phyloP scores from a whole-genome alignment of 2,113 vertebrate species.

The Antechinus flavipes region DNA sequence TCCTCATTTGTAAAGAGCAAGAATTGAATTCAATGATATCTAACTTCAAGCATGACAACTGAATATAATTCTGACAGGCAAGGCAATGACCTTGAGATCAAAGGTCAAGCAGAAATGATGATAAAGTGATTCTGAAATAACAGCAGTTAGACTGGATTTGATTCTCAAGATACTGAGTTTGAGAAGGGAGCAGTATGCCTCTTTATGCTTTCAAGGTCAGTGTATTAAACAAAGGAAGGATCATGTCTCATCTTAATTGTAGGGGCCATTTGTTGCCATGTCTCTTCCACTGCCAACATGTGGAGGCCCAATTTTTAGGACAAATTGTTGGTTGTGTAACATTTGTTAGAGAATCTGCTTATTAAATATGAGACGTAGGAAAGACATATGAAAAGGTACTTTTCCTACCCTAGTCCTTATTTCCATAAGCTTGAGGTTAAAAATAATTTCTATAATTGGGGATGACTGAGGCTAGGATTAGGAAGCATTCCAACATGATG shows the following conservation, averaged over 20 bases:
- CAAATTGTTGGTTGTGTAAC: not conserved
- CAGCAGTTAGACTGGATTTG: slow-evolving; percentile 54
- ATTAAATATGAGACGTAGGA: slow-evolving; percentile 33
- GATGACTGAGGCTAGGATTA: slow-evolving; percentile 19
- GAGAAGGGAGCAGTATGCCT: slow-evolving; percentile 24
- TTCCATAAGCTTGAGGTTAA: slow-evolving; percentile 53
- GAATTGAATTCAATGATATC: not conserved
- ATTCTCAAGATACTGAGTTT: slow-evolving; percentile 51
- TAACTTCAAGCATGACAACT: not conserved
- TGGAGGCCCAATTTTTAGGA: not conserved
- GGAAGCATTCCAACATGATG: slow-evolving; percentile 50
- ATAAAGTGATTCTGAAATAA: slow-evolving; percentile 69
- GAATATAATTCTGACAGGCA: not conserved
- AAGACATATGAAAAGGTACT: slow-evolving; percentile 21
- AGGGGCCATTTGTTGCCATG: slow-evolving; percentile 23
- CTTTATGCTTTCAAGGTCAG: slow-evolving; percentile 33
- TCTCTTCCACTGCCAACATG: slow-evolving; percentile 5
- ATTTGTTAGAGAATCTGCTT: slow-evolving; percentile 31
- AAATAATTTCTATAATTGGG: slow-evolving; percentile 42
- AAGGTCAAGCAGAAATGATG: slow-evolving; percentile 54
- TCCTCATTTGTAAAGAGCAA: not conserved
- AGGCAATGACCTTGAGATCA: slow-evolving; percentile 4
- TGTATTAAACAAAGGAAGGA: slow-evolving; percentile 7
- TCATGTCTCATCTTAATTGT: slow-evolving; percentile 43
- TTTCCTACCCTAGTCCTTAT: slow-evolving; percentile 37